Percentiles rank a stretch among this genome's conserved stretches.
Conservation (phyloP, 2,113 vertebrate genomes). For the Ranitomeya imitator region DNA sequence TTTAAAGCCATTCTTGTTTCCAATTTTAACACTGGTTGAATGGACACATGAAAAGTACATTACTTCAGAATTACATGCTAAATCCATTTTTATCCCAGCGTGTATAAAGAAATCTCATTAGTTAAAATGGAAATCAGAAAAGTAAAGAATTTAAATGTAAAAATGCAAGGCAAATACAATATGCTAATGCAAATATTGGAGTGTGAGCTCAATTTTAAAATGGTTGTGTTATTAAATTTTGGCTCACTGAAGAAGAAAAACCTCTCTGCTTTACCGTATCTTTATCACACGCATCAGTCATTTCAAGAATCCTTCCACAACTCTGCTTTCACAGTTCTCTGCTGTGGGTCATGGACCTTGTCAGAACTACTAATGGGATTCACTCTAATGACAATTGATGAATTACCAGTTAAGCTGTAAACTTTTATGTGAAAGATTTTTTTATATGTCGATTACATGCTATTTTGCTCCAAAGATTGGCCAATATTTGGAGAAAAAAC, state of each 20-base stretch:
- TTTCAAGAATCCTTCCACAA: constrained; percentile 46
- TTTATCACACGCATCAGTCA: constrained; percentile 29
- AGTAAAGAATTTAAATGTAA: constrained; percentile 16
- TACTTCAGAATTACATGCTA: constrained; percentile 12
- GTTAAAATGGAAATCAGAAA: constrained; percentile 15
- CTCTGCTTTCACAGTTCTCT: constrained; percentile 42
- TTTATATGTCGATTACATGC: not conserved
- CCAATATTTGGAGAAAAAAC: not conserved
- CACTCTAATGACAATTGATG: constrained; percentile 45
- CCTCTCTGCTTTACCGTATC: constrained; percentile 19
- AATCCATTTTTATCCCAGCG: not conserved
- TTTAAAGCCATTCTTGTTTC: not conserved
- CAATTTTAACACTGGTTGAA: not conserved
- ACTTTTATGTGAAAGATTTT: constrained; percentile 24
- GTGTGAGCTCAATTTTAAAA: not conserved
- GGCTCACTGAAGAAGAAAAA: constrained; percentile 28
- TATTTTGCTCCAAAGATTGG: not conserved
- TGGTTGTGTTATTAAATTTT: constrained; percentile 37
- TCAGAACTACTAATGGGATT: constrained; percentile 51
- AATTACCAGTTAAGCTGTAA: constrained; percentile 41
- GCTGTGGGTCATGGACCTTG: constrained; percentile 51
- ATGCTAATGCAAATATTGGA: constrained; percentile 36
- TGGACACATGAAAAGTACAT: constrained; percentile 1
- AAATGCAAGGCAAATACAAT: constrained; percentile 32
- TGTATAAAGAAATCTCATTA: not conserved